Base-by-base conservation (phyloP, 2,888 invertebrate species). In the Patella depressa region DNA sequence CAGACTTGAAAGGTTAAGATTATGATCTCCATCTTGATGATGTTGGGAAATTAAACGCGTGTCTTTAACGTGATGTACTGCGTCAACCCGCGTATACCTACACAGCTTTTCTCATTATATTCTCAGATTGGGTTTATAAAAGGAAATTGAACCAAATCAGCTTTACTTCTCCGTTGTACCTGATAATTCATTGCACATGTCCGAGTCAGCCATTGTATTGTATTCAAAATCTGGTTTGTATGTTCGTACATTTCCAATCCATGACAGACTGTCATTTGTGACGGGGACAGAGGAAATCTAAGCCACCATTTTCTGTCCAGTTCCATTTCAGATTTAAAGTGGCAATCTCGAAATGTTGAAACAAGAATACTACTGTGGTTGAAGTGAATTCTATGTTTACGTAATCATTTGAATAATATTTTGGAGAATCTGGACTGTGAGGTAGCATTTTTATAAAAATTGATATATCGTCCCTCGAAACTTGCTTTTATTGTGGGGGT, bases 131-230 rank as follows among this genome's bases (percentile, higher is more conserved):
- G 14, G 65, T 65, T 65, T 19, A 65, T 19, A 65, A 19, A 19
- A 65, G 65, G 65, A 65, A 65, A 65, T 65, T 65, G 65, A 65
- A 65, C 65, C 12, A 65, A 65, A 65, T 65, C 65, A 65, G 12
- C 24, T 59, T 65, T 65, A 65, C 65, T 24, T 65, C 19, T 65
- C 19, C 3, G 11, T 24, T 1, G 24, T 65, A 24, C 65, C 65
- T 19, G 24, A 12, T 65, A 65, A 65, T 65, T 24, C 24, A 24
- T 65, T 65, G 19, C 65, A 65, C 19, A 65, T 65, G 65, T 65
- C 19, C 19, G 24, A 19, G 24, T 19, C 3, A 65, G 14, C 45
- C 19, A 24, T 65, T 7, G 65, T 65, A 19, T 65, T 65, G 65
- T 65, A 24, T 65, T 24, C 24, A 9, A 24, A 65, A 65, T 65